These are phyloP conservation scores for Danio jaintianensis DNA, from an alignment of 2,797 vertebrate species.

Conservation along the genomic window DNA sequence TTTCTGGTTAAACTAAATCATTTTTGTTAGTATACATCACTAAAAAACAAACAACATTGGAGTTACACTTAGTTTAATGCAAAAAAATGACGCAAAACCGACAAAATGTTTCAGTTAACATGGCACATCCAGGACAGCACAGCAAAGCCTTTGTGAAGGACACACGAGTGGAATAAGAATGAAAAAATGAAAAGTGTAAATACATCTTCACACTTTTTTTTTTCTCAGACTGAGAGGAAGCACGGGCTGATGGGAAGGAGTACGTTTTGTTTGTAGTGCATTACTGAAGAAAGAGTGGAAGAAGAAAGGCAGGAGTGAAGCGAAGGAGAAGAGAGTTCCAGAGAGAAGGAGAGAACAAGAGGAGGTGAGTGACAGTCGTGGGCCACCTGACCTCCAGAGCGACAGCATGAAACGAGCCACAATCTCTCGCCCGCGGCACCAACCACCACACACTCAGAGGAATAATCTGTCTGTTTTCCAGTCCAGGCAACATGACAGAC, in stretches of 20 bases:
- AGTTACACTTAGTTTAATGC: no score
- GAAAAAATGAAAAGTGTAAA: constrained; percentile 54
- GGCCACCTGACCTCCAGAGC: constrained; percentile 55
- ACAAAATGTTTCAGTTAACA: no score
- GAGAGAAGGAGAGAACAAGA: constrained; percentile 32
- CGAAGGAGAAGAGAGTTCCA: not conserved
- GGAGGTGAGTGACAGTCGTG: constrained; percentile 40
- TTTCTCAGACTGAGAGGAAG: constrained; percentile 18
- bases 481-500: constrained; percentile 31
- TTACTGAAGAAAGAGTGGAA: constrained; percentile 23
- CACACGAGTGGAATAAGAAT: constrained; percentile 47
- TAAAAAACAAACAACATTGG: no score
- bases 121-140: constrained; percentile 66
- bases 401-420: constrained; percentile 42
- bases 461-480: constrained; percentile 46
- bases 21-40: no score
- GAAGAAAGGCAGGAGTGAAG: constrained; percentile 1
- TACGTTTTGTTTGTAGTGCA: constrained; percentile 52
- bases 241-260: not conserved
- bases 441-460: constrained; percentile 32
- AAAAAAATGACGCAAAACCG: no score
- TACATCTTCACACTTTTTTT: constrained; percentile 6
- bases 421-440: constrained; percentile 39
- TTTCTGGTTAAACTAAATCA: no score
- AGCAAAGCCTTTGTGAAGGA: constrained; percentile 79